Conservation (phyloP, 1,140 invertebrate species). For the Drosophila ambigua region DNA sequence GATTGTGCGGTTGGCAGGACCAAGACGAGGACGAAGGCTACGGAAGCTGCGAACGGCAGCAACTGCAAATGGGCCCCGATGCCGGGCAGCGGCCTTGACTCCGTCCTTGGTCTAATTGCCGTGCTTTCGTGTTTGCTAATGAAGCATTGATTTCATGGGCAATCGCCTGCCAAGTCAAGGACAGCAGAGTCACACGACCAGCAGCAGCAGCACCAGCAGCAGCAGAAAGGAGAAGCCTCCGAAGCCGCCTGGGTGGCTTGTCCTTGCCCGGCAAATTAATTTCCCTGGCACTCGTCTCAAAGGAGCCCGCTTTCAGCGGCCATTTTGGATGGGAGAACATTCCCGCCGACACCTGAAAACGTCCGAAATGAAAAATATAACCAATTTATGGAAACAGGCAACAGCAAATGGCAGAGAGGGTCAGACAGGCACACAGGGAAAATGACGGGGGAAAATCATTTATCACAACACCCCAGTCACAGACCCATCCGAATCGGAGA, state of each 20-base stretch:
- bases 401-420: slow-evolving; percentile 44
- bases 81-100: slow-evolving; percentile 51
- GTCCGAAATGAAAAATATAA: slow-evolving; percentile 50
- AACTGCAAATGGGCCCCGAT: slow-evolving; percentile 64
- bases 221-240: not conserved
- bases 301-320: slow-evolving; percentile 39
- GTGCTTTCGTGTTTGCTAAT: slow-evolving; percentile 32
- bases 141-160: slow-evolving; percentile 26
- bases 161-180: slow-evolving; percentile 31
- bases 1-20: slow-evolving; percentile 66
- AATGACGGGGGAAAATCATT: slow-evolving; percentile 66
- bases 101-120: slow-evolving; percentile 57
- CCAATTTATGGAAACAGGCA: slow-evolving; percentile 53
- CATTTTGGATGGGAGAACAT: slow-evolving; percentile 22
- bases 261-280: slow-evolving; percentile 43
- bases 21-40: slow-evolving; percentile 18
- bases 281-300: slow-evolving; percentile 25
- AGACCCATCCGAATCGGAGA: not conserved
- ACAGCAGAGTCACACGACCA: slow-evolving; percentile 66
- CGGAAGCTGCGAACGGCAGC: slow-evolving; percentile 63
- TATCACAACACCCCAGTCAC: slow-evolving; percentile 64
- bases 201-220: slow-evolving; percentile 38
- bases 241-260: slow-evolving; percentile 61
- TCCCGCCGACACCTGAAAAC: slow-evolving; percentile 32
- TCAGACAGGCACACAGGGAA: slow-evolving; percentile 20